Evolutionary conservation across 1,140 invertebrate species (phyloP).

Genomic region (Zaprionus ghesquierei): DNA sequence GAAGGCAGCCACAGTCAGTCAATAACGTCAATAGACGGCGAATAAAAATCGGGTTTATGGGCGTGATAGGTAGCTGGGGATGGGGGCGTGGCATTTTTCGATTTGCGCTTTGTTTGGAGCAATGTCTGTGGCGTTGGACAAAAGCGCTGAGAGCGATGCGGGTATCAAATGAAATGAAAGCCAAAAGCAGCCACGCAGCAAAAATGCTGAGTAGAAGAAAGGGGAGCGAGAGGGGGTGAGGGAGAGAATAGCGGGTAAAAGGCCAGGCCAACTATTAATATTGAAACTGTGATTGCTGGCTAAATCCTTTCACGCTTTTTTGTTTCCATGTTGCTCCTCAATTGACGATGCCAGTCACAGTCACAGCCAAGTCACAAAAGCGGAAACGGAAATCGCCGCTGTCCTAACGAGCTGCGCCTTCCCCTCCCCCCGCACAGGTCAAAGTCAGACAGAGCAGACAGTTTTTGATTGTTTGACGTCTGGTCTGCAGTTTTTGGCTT

Average conservation of each 20-base stretch:
- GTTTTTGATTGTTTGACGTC: conserved; percentile 74
- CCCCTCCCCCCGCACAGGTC: no score
- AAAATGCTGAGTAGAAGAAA: conserved; percentile 49
- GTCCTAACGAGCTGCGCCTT: conserved; percentile 60
- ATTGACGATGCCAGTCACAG: conserved; percentile 56
- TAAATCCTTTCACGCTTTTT: conserved; percentile 60
- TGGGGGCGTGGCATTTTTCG: conserved; percentile 36
- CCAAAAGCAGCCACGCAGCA: conserved; percentile 75
- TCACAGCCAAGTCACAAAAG: conserved; percentile 45
- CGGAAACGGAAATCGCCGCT: conserved; percentile 71
- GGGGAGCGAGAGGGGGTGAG: no score
- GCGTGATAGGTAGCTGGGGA: background rate
- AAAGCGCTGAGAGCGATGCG: conserved; percentile 20
- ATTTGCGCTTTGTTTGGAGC: conserved; percentile 58
- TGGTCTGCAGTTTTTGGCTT: conserved; percentile 45
- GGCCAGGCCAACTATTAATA: conserved; percentile 40
- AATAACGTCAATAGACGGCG: conserved; percentile 76
- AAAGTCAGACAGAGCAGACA: conserved; percentile 38
- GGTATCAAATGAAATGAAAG: conserved; percentile 59
- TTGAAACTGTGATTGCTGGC: conserved; percentile 41
- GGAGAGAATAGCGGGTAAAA: background rate
- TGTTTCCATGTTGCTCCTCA: conserved; percentile 37
- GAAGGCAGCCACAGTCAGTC: conserved; percentile 40
- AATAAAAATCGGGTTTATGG: conserved; percentile 63
- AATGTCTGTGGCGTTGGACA: conserved; percentile 56